Conservation (phyloP, 2,113 vertebrate species). For the Eulacestoma nigropectus region DNA sequence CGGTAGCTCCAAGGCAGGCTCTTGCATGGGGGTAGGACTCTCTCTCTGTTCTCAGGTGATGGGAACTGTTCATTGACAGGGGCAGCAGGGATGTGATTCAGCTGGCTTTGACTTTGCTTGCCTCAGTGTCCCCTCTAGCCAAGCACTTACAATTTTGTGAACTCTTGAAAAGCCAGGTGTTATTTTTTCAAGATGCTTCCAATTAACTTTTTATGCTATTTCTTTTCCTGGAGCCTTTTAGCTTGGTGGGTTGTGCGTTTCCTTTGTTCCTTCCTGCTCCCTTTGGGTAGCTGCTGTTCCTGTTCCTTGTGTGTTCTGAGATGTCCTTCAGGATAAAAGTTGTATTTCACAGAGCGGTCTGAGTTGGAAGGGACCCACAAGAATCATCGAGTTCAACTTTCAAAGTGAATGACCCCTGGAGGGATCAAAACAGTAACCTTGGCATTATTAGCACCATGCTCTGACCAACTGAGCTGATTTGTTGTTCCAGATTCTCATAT, state of each 20-base stretch:
- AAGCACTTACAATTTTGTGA: not conserved
- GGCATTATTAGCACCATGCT: not conserved
- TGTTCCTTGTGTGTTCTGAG: not conserved
- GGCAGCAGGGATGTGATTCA: not conserved
- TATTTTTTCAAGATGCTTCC: not conserved
- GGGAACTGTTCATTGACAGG: not conserved
- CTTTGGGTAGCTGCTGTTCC: not conserved
- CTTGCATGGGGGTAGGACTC: not conserved
- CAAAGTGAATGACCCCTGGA: not conserved
- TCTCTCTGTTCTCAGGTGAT: not conserved
- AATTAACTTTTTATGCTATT: not conserved
- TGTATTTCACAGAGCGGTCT: not conserved
- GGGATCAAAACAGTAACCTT: not conserved
- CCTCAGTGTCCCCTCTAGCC: not conserved
- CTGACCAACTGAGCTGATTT: not conserved
- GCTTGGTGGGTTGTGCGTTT: not conserved
- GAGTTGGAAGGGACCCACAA: not conserved
- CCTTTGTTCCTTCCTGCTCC: not conserved
- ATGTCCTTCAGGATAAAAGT: not conserved
- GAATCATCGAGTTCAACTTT: not conserved
- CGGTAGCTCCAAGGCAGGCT: not conserved
- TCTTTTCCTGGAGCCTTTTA: not conserved
- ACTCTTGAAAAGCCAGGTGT: not conserved
- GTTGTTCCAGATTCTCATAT: not conserved
- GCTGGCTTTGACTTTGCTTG: not conserved